Base-by-base conservation (phyloP, 2,797 vertebrate species). In the Bucorvus abyssinicus region DNA sequence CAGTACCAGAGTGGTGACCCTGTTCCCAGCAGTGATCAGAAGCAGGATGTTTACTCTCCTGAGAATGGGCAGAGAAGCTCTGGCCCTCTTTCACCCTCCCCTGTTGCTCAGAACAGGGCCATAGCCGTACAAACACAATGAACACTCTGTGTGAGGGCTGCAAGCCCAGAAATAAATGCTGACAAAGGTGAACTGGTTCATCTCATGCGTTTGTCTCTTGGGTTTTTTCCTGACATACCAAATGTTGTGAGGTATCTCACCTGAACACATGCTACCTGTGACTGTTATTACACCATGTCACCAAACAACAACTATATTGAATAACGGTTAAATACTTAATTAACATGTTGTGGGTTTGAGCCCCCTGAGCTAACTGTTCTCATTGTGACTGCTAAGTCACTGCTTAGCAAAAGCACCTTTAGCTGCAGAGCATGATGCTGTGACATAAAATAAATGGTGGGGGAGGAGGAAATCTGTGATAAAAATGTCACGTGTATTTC, bases 191-290 rank as follows among this genome's bases (percentile, higher is more conserved):
- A 76, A 42, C 38, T n/a, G 15, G 14, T 71, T 85, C 12, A 47
- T 47, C 53, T 11, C 24, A 15, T 23, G 21, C 1, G 0, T 57
- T 69, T 50, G 18, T 23, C 6, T 47, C 7, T 44, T 49, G 42
- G 3, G 4, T 19, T 32, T 24, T 18, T 6, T 61, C 24, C 27
- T 57, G 18, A 53, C 9, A 8, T 50, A 21, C 4, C 24, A 57
- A 49, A 40, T 49, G 44, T 12, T 69, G 23, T 22, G n/a, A 67
- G 20, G 21, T 52, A 7, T 57, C 21, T 64, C 68, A 49, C 42
- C 26, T 24, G 59, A 71, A 59, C 6, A 40, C 6, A 3, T 7
- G 18, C 23, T n/a, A 4, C 0, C 0, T 5, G 1, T 74, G 49
- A 57, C 38, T 21, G 2, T 52, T 77, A 36, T 14, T 44, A 50